Evolutionary conservation across 2,888 invertebrate genomes (phyloP).

Genomic region (Cephus runcator): DNA sequence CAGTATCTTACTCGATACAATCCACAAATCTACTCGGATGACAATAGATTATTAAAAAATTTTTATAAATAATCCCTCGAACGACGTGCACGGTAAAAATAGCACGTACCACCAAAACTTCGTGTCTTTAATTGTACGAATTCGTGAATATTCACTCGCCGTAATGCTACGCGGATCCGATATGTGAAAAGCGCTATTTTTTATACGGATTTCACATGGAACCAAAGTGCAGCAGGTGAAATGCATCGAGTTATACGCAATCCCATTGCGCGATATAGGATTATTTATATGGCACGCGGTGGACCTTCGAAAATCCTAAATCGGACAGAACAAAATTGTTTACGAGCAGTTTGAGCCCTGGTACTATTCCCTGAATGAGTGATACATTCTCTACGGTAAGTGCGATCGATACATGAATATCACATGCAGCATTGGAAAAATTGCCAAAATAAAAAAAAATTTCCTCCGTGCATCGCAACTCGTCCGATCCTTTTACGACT

Average conservation of each 20-base stretch:
- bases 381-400: slow-evolving; percentile 9
- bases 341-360: slow-evolving; percentile 29
- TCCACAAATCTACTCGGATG: background rate
- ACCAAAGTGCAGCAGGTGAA: background rate
- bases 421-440: background rate
- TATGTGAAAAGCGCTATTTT: background rate
- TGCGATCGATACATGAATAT: background rate
- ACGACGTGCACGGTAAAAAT: background rate
- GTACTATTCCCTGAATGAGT: slow-evolving; percentile 14
- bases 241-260: background rate
- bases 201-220: background rate
- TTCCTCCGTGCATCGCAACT: background rate
- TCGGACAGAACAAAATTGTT: slow-evolving; percentile 30
- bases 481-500: background rate
- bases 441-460: background rate
- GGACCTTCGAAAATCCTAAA: slow-evolving; percentile 25
- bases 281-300: slow-evolving; percentile 25
- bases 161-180: background rate
- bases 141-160: background rate
- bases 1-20: background rate
- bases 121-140: background rate
- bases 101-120: background rate
- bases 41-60: background rate
- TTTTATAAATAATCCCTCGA: background rate
- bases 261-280: slow-evolving; percentile 12